Evolutionary conservation across 1,140 invertebrate genomes (phyloP).

Genomic region (Platyscapa corneri): DNA sequence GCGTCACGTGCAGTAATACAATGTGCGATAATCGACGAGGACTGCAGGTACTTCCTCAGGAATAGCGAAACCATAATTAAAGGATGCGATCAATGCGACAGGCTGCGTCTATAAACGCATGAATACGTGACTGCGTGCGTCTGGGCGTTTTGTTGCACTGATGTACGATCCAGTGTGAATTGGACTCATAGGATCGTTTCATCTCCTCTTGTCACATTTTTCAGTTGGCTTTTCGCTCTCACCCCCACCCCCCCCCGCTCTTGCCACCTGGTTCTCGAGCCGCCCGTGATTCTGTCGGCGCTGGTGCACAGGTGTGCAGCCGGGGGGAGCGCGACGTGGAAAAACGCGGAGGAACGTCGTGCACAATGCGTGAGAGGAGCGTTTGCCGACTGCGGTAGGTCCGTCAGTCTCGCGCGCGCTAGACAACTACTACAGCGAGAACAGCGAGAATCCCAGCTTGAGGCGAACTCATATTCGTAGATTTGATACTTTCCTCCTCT

Average conservation of each 20-base stretch:
- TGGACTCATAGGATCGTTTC: slow-evolving; percentile 17
- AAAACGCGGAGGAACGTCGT: background rate
- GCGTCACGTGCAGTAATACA: too few relatives aligned
- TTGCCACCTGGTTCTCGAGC: background rate
- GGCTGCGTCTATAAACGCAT: too few relatives aligned
- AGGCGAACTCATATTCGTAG: background rate
- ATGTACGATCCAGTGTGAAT: slow-evolving; percentile 36
- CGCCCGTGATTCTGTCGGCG: background rate
- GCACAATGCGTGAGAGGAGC: background rate
- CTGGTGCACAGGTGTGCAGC: background rate
- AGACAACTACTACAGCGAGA: too few relatives aligned
- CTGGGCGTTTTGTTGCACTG: background rate
- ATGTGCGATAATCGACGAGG: too few relatives aligned
- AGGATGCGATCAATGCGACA: too few relatives aligned
- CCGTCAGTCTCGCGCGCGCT: background rate
- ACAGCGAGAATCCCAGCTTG: background rate
- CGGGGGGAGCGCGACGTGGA: background rate
- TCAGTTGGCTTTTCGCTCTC: too few relatives aligned
- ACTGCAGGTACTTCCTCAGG: too few relatives aligned
- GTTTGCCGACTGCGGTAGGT: slow-evolving; percentile 42
- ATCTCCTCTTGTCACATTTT: background rate
- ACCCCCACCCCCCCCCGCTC: too few relatives aligned
- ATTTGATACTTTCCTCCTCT: background rate
- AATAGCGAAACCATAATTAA: too few relatives aligned
- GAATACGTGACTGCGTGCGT: background rate